Evolutionary conservation across 64 coral and sea anemone species (phyloP).

Genomic region (Dendrophyllia cribrosa): DNA sequence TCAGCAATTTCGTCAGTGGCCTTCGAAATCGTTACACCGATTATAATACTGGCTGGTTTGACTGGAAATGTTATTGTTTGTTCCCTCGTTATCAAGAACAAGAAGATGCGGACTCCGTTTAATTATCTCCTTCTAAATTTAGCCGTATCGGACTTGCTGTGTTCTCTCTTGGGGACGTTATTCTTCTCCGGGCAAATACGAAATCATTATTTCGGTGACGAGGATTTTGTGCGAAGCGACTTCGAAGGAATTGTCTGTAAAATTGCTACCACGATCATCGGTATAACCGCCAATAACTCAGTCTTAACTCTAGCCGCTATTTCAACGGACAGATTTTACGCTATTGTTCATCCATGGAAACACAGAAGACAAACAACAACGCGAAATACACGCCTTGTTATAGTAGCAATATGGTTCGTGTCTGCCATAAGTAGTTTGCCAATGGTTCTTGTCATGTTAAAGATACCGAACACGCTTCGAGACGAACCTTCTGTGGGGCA

Average conservation of each 20-base stretch:
- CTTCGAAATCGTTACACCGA: constrained; percentile 1
- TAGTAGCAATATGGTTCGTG: background rate
- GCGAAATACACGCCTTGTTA: background rate
- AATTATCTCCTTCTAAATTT: constrained; percentile 49
- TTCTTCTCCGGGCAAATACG: constrained; percentile 9
- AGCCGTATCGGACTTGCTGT: constrained; percentile 31
- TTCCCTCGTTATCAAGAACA: constrained; percentile 1
- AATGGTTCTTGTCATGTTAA: background rate
- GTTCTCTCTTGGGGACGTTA: background rate
- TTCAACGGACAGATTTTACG: constrained; percentile 33
- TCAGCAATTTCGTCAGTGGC: background rate
- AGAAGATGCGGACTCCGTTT: constrained; percentile 32
- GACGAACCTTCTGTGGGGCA: background rate
- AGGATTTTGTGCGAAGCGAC: background rate
- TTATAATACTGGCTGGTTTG: constrained; percentile 2
- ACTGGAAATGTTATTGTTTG: constrained; percentile 30
- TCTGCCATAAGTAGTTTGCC: background rate
- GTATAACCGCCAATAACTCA: constrained; percentile 3
- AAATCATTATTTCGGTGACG: constrained; percentile 32
- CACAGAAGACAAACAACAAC: background rate
- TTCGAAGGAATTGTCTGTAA: constrained; percentile 18
- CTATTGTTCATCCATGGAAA: constrained; percentile 31
- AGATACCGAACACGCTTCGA: background rate
- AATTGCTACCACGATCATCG: background rate
- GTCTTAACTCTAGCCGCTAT: constrained; percentile 36